These are phyloP conservation scores for Panthera leo DNA, from an alignment of 2,113 vertebrate species.

Conservation along the genomic window DNA sequence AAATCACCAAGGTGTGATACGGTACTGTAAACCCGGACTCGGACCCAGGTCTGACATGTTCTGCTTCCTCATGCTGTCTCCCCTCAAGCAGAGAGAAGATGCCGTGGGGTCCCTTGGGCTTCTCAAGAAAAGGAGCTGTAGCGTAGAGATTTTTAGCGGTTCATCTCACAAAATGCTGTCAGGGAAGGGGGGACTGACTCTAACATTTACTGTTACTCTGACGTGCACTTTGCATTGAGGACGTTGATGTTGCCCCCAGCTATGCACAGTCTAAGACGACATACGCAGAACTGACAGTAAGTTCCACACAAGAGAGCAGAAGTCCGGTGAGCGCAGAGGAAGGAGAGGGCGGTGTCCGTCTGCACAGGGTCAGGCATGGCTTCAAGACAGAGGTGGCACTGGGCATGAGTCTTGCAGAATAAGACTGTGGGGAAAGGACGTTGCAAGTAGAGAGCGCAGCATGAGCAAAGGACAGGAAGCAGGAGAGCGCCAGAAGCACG, in stretches of 20 bases:
- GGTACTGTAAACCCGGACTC: neutral
- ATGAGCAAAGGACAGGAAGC: neutral
- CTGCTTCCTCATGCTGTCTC: neutral
- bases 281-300: neutral
- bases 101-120: neutral
- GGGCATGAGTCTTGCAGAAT: neutral
- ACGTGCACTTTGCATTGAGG: neutral
- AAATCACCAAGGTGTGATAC: neutral
- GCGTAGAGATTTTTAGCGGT: neutral
- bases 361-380: neutral
- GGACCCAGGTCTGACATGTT: neutral
- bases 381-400: neutral
- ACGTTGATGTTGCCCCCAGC: neutral
- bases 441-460: neutral
- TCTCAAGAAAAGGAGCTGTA: neutral
- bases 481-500: neutral
- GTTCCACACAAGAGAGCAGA: neutral
- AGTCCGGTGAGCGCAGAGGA: neutral
- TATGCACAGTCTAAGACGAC: neutral
- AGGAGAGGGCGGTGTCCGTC: neutral
- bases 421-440: neutral
- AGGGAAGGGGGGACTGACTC: neutral
- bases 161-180: neutral
- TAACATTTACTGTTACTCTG: neutral
- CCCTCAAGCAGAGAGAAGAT: neutral